Conservation (phyloP, 2,888 invertebrate genomes). For the Galerucella nymphaeae region DNA sequence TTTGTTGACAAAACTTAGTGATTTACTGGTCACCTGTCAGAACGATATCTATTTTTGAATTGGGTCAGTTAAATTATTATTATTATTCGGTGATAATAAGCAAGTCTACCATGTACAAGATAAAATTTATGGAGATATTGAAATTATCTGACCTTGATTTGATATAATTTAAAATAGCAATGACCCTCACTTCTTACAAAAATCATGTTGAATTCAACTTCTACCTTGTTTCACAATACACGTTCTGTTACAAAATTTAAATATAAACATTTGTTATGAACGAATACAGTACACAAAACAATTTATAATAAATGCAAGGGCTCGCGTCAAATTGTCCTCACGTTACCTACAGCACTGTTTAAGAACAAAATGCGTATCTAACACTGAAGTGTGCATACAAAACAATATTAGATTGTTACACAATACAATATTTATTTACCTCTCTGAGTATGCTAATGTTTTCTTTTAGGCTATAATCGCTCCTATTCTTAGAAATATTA, state of each 20-base stretch:
- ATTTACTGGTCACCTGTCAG: too few species aligned
- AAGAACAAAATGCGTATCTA: conserved; percentile 16
- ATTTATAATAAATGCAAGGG: background rate
- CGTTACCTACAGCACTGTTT: conserved; percentile 16
- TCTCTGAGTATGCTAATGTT: conserved; percentile 47
- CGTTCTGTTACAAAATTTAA: background rate
- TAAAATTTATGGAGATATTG: conserved; percentile 30
- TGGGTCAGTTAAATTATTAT: background rate
- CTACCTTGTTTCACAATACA: conserved; percentile 7
- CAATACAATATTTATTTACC: conserved; percentile 46
- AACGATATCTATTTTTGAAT: background rate
- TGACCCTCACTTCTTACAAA: conserved; percentile 28
- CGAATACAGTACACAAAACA: background rate
- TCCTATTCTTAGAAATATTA: conserved; percentile 38
- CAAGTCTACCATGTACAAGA: conserved; percentile 2
- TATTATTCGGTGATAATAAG: background rate
- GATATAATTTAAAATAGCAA: conserved; percentile 31
- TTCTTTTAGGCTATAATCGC: conserved; percentile 41
- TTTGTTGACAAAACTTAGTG: background rate
- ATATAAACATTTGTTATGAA: background rate
- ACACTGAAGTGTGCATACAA: conserved; percentile 46
- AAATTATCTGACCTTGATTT: conserved; percentile 45
- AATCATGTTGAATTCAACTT: conserved; percentile 4
- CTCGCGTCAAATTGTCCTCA: too few species aligned
- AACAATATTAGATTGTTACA: conserved; percentile 46